Evolutionary conservation across 1,140 invertebrate species (phyloP).

Genomic region (Propsilocerus akamusi): DNA sequence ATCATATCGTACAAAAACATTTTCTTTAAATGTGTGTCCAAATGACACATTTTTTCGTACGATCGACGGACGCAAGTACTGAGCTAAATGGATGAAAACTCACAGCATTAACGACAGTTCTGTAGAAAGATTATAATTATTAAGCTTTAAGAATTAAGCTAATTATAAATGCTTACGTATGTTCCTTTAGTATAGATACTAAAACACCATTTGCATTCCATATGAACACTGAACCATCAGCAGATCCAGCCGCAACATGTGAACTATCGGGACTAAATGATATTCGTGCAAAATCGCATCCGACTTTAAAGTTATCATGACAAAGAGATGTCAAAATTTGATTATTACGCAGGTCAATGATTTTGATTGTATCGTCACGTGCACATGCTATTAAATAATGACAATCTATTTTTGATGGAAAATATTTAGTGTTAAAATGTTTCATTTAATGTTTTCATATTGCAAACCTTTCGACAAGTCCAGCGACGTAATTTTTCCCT

Average conservation of each 20-base stretch:
- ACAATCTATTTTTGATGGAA: conserved; percentile 53
- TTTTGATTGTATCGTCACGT: conserved; percentile 83
- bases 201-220: conserved; percentile 72
- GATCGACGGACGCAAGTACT: conserved; percentile 72
- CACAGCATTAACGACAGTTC: conserved; percentile 71
- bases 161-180: conserved; percentile 45
- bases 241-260: conserved; percentile 74
- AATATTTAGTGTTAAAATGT: neutral
- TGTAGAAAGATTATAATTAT: conserved; percentile 11
- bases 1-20: neutral
- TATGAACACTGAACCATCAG: conserved; percentile 78
- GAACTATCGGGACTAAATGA: conserved; percentile 80
- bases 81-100: conserved; percentile 79
- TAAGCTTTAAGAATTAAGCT: conserved; percentile 8
- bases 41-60: conserved; percentile 62
- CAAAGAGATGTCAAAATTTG: conserved; percentile 49
- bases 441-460: neutral
- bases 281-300: conserved; percentile 83
- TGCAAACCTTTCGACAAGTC: conserved; percentile 73
- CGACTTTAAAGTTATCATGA: conserved; percentile 85
- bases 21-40: conserved; percentile 58
- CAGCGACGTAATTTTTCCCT: conserved; percentile 89
- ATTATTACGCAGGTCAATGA: conserved; percentile 88
- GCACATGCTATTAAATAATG: conserved; percentile 80
- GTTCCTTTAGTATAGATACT: conserved; percentile 71